A percentile compares a stretch with the other conserved stretches of the same genome.
Evolutionary conservation across 2,888 invertebrate species (phyloP).

Genomic region (Gortyna flavago): DNA sequence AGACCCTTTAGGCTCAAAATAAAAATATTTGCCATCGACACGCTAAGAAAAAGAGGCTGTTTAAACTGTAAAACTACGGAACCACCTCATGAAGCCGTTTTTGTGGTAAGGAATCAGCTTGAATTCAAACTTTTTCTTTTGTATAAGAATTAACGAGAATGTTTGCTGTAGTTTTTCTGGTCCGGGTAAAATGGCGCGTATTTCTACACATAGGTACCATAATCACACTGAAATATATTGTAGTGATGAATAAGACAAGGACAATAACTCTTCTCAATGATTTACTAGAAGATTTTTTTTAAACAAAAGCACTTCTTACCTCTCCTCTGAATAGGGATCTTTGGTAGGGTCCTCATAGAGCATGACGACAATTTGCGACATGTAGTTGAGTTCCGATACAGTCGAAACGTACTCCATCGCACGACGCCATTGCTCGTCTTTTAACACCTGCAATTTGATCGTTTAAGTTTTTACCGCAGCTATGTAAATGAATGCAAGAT

Average conservation of each 20-base stretch:
- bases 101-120: not conserved
- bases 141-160: not conserved
- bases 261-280: not conserved
- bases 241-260: not conserved
- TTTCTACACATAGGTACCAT: not conserved
- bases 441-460: conserved; percentile 89
- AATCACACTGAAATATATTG: not conserved
- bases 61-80: too few relatives aligned
- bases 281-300: not conserved
- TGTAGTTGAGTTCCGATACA: conserved; percentile 99
- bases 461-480: not conserved
- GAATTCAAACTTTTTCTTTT: not conserved
- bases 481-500: not conserved
- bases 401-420: conserved; percentile 99
- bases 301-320: conserved; percentile 70
- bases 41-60: too few relatives aligned
- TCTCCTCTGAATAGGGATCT: conserved; percentile 96
- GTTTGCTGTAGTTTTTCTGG: not conserved
- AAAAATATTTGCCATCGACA: not conserved
- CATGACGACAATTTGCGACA: conserved; percentile 99
- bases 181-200: not conserved
- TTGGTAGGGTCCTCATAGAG: conserved; percentile 99
- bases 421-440: conserved; percentile 99
- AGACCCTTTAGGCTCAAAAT: not conserved
- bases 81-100: not conserved